These are phyloP conservation scores for Manis pentadactyla DNA, from an alignment of 2,797 vertebrate species.

Conservation along the genomic window DNA sequence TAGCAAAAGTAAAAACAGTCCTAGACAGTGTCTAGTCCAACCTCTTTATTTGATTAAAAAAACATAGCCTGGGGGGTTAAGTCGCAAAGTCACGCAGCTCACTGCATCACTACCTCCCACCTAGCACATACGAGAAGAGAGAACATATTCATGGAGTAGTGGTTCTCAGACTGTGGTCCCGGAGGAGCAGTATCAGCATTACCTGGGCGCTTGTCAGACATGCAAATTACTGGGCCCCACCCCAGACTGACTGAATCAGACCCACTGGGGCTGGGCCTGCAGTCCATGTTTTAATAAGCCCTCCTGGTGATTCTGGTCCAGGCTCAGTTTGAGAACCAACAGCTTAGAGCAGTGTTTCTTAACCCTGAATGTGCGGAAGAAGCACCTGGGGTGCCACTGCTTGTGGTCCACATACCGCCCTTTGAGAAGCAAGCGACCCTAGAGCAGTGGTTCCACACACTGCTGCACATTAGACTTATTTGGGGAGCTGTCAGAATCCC, in stretches of 20 bases:
- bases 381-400: neutral
- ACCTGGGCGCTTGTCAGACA: neutral
- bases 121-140: neutral
- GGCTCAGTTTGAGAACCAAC: neutral
- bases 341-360: neutral
- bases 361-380: neutral
- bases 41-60: neutral
- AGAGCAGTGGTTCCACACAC: neutral
- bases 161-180: neutral
- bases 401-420: neutral
- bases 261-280: neutral
- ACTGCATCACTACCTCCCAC: neutral
- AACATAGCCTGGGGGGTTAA: neutral
- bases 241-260: neutral
- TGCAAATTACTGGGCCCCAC: neutral
- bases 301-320: neutral
- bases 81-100: neutral
- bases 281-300: neutral
- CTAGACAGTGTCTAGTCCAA: neutral
- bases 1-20: neutral
- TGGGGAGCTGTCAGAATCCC: neutral
- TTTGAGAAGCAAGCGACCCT: neutral
- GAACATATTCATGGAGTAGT: rapidly evolving
- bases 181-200: neutral
- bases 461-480: neutral